Evolutionary conservation across 2,113 vertebrate genomes (phyloP), one percentile per base, ranked within the genome.

Genomic region (Ictalurus furcatus): DNA sequence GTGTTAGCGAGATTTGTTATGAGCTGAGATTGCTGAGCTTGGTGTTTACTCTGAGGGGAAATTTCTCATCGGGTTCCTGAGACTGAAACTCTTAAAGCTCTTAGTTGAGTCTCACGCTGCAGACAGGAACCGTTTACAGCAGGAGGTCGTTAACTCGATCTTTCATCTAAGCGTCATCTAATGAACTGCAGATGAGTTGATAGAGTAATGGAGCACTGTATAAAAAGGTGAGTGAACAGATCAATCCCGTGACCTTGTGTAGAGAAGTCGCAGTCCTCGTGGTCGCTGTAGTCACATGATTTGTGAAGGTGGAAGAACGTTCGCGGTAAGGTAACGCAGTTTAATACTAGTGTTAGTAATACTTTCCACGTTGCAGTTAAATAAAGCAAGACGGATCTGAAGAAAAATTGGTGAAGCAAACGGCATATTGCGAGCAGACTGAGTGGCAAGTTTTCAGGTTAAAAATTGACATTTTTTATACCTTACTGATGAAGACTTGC

Each of bases 1-100:
- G 1, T n/a, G 56, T 48, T 23, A 59, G 12, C 3, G 28, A 37
- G 37, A 78, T 76, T 79, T 93, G 91, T 85, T 85, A 88, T 85
- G 73, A 81, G 63, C 34, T 69, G 82, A 52, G 90, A 67, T 88
- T 84, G 91, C 88, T 85, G 89, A 91, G 58, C 80, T 63, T 40
- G 88, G 85, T 78, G 63, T 85, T 25, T 76, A 73, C 28, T 63
- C 34, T 56, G 63, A 44, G 44, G 84, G 82, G 69, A 87, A 21
- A 44, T 81, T 84, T 90, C 54, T 13, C 71, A 88, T 82, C 34
- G 61, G 30, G 23, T 1, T 83, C 30, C 54, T 82, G 17, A 82
- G 30, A 59, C 17, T 28, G 16, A 76, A 76, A 44, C 74, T 28
- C 76, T 54, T 82, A 82, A 34, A 58, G 1, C 80, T 59, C 56